Base-by-base conservation (phyloP, 2,113 vertebrate genomes). In the Albula glossodonta region DNA sequence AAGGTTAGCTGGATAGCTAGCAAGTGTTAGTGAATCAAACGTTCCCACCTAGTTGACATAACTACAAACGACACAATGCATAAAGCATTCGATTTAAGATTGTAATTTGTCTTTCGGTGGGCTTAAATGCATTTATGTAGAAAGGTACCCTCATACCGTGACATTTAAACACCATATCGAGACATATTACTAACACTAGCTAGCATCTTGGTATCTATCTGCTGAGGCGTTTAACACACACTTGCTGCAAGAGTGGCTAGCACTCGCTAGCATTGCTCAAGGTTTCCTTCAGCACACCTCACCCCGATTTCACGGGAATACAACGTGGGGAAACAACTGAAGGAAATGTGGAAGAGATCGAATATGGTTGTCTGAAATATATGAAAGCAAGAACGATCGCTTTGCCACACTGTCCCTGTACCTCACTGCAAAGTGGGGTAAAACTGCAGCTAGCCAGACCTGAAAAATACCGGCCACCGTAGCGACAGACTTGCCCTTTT, bases 401-500 rank as follows among this genome's bases (percentile, higher is more conserved):
- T 79, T 79, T 48, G 10, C 12, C 12, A 49, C 78, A 79, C 78
- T 17, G 11, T 25, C 25, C 9, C 11, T 15, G 49, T 79, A 79
- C n/a, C 22, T 9, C 25, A 31, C 22, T 10, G 70, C n/a, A 74
- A 74, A 31, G 17, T 22, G 70, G n/a, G 19, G 70, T 31, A 25
- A 74, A 74, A 74, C 70, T 74, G 70, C 31, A 31, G 19, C 70
- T 7, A 74, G 70, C 0, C 31, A 17, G 15, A 79, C 78, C 78
- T 41, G 78, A 79, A 84, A 63, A 52, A 22, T 50, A 63, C n/a
- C 50, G n/a, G 51, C 22, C 83, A 53, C 48, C 13, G 22, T 56
- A 52, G 19, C 49, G 51, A 50, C 50, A 81, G 49, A 81, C 80
- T 53, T 53, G 74, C 52, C 74, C 83, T 57, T 78, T 79, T 22